These are phyloP conservation scores for Herminia tarsipennalis DNA, from an alignment of 2,888 invertebrate genomes.

Conservation along the genomic window DNA sequence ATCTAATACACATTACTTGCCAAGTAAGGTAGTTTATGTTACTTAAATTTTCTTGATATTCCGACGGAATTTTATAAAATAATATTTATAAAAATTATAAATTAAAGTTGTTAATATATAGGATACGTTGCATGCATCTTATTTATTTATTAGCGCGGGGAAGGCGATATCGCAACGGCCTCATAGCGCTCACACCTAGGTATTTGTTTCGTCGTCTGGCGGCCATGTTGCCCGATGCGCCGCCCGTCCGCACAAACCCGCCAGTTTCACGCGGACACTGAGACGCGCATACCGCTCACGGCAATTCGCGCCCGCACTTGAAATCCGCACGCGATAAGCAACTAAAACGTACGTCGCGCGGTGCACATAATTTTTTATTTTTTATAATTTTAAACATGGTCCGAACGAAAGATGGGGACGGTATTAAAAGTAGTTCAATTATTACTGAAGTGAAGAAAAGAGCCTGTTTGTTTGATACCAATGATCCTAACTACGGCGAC, in stretches of 20 bases:
- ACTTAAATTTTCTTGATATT: no score
- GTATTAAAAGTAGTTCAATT: constrained; percentile 73
- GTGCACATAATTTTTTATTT: constrained; percentile 22
- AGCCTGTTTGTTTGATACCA: constrained; percentile 75
- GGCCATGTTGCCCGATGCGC: constrained; percentile 73
- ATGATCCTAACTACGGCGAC: constrained; percentile 75
- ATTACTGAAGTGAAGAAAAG: constrained; percentile 75
- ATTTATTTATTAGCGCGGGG: constrained; percentile 77
- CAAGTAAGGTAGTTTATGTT: no score
- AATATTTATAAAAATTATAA: no score
- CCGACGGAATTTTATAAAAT: no score
- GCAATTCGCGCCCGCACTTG: constrained; percentile 49
- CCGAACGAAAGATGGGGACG: constrained; percentile 72
- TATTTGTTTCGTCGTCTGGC: constrained; percentile 66
- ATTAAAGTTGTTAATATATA: no score
- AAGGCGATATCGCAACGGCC: constrained; percentile 70
- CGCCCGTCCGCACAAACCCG: constrained; percentile 59
- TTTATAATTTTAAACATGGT: constrained; percentile 60
- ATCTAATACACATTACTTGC: constrained; percentile 32
- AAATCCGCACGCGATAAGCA: constrained; percentile 51
- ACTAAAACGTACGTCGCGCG: constrained; percentile 28
- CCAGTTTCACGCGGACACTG: constrained; percentile 80
- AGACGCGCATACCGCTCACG: constrained; percentile 63
- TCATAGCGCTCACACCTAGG: constrained; percentile 67
- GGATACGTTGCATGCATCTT: constrained; percentile 59